Percentiles rank a stretch among this genome's conserved stretches.
phyloP scores from a whole-genome alignment of 2,113 vertebrate genomes.

The Elephas maximus region DNA sequence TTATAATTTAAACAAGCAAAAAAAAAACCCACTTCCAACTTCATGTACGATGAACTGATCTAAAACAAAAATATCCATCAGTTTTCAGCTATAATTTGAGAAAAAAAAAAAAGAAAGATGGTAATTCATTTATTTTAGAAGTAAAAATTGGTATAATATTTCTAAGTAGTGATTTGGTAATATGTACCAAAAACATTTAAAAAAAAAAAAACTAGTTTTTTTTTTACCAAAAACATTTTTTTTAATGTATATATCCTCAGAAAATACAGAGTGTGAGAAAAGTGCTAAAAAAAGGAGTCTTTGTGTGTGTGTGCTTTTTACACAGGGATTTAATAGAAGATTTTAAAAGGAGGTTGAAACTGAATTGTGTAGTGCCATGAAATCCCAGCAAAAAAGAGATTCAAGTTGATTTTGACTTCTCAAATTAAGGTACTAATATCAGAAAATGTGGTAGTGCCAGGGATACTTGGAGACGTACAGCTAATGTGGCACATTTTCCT shows the following conservation, averaged over 20 bases:
- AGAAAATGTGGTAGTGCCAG: not conserved
- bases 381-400: not conserved
- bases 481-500: not conserved
- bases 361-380: not conserved
- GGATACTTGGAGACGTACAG: not conserved
- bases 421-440: not conserved
- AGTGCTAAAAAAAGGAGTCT: not conserved
- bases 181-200: not conserved
- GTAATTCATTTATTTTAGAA: not conserved
- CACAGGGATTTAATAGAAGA: not conserved
- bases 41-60: not conserved
- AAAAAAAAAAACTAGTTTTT: too few relatives aligned
- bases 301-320: not conserved
- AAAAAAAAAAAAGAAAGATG: not conserved
- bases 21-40: not conserved
- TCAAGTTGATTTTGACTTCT: not conserved
- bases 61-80: not conserved
- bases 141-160: not conserved
- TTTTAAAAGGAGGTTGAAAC: not conserved
- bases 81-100: constrained; percentile 33
- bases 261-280: not conserved
- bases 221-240: not conserved
- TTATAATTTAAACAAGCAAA: not conserved
- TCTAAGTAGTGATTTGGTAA: not conserved
- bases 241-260: not conserved